Conservation (phyloP, 2,888 invertebrate species). For the Bruchidius siliquastri region DNA sequence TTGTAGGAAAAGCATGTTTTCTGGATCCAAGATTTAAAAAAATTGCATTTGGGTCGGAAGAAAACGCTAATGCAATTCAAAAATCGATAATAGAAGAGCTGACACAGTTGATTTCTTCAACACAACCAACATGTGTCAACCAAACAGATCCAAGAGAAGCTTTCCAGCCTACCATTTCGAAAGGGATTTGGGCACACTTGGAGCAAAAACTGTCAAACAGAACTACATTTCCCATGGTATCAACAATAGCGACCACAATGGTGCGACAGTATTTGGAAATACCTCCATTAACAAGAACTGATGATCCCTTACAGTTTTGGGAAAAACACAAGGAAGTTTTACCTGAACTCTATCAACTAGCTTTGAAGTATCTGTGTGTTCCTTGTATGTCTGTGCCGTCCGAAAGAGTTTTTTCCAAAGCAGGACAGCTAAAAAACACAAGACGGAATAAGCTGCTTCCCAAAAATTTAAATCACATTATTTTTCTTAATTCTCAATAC, state of each 20-base stretch:
- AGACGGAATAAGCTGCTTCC: too few species aligned
- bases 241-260: too few species aligned
- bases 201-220: background rate
- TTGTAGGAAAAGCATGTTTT: conserved; percentile 20
- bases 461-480: too few species aligned
- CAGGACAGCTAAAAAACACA: conserved; percentile 23
- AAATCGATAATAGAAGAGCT: conserved; percentile 19
- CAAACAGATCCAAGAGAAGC: background rate
- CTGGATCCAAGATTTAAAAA: conserved; percentile 27
- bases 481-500: too few species aligned
- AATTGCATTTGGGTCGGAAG: conserved; percentile 19
- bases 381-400: conserved; percentile 28
- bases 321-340: conserved; percentile 17
- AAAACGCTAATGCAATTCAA: conserved; percentile 20
- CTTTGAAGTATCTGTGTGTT: conserved; percentile 21
- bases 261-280: conserved; percentile 1
- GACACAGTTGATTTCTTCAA: background rate
- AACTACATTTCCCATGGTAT: background rate
- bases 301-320: conserved; percentile 24
- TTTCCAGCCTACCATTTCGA: background rate
- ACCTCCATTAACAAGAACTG: conserved; percentile 8
- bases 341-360: conserved; percentile 23
- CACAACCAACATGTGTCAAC: background rate
- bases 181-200: background rate
- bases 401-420: conserved; percentile 28